A percentile compares a stretch with the other conserved stretches of the same genome.
These are phyloP conservation scores for Beroe forskalii DNA, from an alignment of 37 sponge, comb jelly and placozoan genomes.

Conservation along the genomic window DNA sequence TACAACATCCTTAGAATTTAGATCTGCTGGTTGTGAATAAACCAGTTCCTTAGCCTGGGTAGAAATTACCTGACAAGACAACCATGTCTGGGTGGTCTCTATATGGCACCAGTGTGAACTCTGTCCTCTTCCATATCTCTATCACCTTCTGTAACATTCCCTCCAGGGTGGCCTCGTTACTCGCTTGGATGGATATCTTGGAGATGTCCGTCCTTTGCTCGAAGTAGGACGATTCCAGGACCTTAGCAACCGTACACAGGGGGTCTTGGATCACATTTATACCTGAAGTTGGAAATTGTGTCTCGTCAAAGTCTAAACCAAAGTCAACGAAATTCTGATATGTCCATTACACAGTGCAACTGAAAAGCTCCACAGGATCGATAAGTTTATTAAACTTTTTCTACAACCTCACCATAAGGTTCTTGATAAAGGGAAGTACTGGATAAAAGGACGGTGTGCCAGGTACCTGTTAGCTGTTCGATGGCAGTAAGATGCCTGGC, in stretches of 20 bases:
- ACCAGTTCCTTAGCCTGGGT: no score
- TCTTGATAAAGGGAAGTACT: no score
- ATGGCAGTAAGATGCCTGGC: conserved; percentile 70
- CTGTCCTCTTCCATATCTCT: conserved; percentile 67
- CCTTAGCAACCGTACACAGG: conserved; percentile 54
- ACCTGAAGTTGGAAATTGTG: background rate
- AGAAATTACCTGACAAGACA: conserved; percentile 21
- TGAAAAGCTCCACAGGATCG: no score
- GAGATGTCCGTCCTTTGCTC: conserved; percentile 67
- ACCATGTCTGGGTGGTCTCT: conserved; percentile 63
- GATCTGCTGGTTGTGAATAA: no score
- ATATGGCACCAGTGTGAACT: conserved; percentile 70
- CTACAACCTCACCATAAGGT: no score
- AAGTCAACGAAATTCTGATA: no score
- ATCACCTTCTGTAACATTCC: conserved; percentile 75
- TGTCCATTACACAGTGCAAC: no score
- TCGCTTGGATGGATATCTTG: conserved; percentile 71
- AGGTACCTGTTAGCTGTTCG: conserved; percentile 35
- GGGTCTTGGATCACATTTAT: conserved; percentile 60
- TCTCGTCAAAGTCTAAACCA: no score
- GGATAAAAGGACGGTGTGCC: no score
- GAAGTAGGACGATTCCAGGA: conserved; percentile 64
- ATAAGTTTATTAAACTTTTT: no score
- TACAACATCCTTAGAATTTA: no score
- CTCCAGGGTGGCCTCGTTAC: conserved; percentile 71